Percentiles rank a stretch among this genome's conserved stretches.
Conservation (phyloP, 2,113 vertebrate species). For the Anarrhichthys ocellatus region DNA sequence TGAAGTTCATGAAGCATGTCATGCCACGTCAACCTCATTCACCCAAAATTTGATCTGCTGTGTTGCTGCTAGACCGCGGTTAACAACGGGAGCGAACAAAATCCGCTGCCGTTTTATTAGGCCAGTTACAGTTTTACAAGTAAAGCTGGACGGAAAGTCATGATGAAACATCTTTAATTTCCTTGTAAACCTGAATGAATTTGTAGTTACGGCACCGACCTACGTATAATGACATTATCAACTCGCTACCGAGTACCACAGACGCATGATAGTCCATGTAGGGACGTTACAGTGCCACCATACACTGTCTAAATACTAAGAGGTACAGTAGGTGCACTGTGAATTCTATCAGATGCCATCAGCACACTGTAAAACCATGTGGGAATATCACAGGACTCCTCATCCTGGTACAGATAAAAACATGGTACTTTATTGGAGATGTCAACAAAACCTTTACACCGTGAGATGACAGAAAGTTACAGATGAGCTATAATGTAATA, state of each 20-base stretch:
- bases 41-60: not conserved
- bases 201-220: not conserved
- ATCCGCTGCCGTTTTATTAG: conserved; percentile 19
- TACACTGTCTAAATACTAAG: conserved; percentile 11
- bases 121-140: not conserved
- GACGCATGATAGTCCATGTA: conserved; percentile 30
- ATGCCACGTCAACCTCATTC: not conserved
- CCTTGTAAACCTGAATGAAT: conserved; percentile 14
- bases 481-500: not conserved
- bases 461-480: not conserved
- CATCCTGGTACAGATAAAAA: not conserved
- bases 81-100: not conserved
- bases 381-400: conserved; percentile 10
- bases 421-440: not conserved
- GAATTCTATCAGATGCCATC: not conserved
- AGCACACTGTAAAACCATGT: not conserved
- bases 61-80: not conserved
- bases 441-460: not conserved
- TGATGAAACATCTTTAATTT: conserved; percentile 6
- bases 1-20: not conserved
- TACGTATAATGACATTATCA: conserved; percentile 26
- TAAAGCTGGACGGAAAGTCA: not conserved
- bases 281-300: conserved; percentile 1
- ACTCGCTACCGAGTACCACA: not conserved
- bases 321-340: conserved; percentile 18